phyloP scores from a whole-genome alignment of 2,113 vertebrate species.

The Ceuthmochares aereus region DNA sequence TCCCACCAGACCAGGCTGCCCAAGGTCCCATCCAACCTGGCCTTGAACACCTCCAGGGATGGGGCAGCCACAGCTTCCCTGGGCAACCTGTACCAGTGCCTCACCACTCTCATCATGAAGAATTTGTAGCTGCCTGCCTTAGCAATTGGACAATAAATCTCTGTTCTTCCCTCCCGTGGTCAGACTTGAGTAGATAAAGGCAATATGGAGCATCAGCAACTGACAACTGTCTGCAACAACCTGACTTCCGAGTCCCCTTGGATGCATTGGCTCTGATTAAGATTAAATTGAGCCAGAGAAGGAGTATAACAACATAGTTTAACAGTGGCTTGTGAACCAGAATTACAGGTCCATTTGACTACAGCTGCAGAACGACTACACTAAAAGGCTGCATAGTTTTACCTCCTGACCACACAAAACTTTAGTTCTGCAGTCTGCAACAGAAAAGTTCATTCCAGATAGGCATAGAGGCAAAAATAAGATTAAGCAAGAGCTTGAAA shows the following conservation, averaged over 20 bases:
- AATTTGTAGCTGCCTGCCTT: not conserved
- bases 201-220: not conserved
- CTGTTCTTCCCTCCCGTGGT: not conserved
- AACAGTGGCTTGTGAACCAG: not conserved
- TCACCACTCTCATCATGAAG: no score
- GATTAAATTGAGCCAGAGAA: not conserved
- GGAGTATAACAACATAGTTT: not conserved
- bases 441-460: not conserved
- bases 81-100: no score
- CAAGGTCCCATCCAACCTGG: no score
- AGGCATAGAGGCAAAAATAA: not conserved
- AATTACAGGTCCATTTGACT: not conserved
- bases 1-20: no score
- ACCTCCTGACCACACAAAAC: not conserved
- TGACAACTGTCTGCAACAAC: not conserved
- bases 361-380: not conserved
- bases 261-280: not conserved
- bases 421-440: not conserved
- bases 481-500: not conserved
- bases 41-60: no score
- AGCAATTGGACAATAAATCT: not conserved
- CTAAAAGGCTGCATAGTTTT: not conserved
- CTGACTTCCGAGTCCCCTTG: rapidly evolving
- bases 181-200: not conserved
- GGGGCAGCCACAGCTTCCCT: no score